These are phyloP conservation scores for Drosophila gaucha DNA, from an alignment of 2,888 invertebrate genomes.

Conservation along the genomic window DNA sequence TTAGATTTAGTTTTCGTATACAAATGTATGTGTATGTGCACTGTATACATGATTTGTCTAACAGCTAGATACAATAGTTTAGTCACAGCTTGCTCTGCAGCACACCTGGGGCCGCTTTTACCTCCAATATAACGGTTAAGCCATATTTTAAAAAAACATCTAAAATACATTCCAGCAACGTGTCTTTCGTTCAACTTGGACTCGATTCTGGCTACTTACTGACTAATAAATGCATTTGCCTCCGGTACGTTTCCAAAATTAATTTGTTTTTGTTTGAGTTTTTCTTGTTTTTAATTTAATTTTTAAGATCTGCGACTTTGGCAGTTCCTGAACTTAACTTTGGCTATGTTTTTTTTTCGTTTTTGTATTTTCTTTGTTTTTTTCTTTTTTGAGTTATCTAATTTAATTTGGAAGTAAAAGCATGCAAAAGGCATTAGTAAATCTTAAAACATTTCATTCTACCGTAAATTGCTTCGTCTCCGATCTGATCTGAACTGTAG, in stretches of 20 bases:
- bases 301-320: constrained; percentile 12
- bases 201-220: constrained; percentile 57
- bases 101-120: constrained; percentile 62
- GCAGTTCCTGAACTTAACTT: constrained; percentile 45
- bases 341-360: constrained; percentile 38
- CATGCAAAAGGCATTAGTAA: constrained; percentile 49
- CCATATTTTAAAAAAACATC: constrained; percentile 13
- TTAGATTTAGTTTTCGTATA: constrained; percentile 38
- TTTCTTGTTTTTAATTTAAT: constrained; percentile 2
- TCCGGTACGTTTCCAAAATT: constrained; percentile 80
- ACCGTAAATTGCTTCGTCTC: constrained; percentile 17
- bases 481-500: constrained; percentile 35
- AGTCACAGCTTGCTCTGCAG: constrained; percentile 73
- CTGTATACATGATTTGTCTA: constrained; percentile 30
- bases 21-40: constrained; percentile 37
- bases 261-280: constrained; percentile 7
- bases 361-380: constrained; percentile 11
- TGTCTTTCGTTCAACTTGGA: constrained; percentile 38
- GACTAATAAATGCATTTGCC: constrained; percentile 84
- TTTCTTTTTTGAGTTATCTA: not conserved
- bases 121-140: constrained; percentile 53
- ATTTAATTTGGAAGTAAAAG: constrained; percentile 63
- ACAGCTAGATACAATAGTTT: constrained; percentile 52
- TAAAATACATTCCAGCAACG: constrained; percentile 45
- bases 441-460: constrained; percentile 29